A percentile compares a stretch with the other conserved stretches of the same genome.
Evolutionary conservation across 2,797 vertebrate genomes (phyloP).

Genomic region (Potorous gilbertii): DNA sequence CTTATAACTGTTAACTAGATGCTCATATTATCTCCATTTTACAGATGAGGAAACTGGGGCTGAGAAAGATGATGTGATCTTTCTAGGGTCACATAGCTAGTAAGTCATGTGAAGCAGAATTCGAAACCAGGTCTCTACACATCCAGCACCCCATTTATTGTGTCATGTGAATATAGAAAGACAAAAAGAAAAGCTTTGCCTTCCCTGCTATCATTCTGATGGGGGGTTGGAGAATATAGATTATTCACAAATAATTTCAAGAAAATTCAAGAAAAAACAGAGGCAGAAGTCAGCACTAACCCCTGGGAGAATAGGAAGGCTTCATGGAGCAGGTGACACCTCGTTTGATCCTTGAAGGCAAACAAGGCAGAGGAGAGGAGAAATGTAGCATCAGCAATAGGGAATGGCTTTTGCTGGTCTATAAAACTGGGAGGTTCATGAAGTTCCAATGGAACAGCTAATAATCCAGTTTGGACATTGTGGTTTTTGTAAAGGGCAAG

Average conservation of each 20-base stretch:
- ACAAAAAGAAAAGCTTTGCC: not conserved
- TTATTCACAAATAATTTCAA: not conserved
- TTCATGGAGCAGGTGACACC: not conserved
- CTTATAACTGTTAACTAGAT: not conserved
- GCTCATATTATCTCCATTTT: not conserved
- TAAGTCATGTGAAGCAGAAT: not conserved
- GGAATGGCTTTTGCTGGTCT: not conserved
- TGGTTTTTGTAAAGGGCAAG: not conserved
- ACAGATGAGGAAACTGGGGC: not conserved
- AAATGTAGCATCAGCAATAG: not conserved
- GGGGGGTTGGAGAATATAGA: not conserved
- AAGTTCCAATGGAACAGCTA: not conserved
- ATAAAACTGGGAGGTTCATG: not conserved
- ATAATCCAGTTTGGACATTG: not conserved
- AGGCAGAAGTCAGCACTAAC: not conserved
- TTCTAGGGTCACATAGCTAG: not conserved
- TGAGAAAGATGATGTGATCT: not conserved
- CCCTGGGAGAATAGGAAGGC: not conserved
- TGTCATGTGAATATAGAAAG: not conserved
- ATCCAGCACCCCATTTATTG: not conserved
- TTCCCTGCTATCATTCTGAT: not conserved
- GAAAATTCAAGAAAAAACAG: not conserved
- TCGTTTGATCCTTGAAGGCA: not conserved
- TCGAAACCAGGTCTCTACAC: not conserved
- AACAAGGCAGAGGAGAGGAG: not conserved